A percentile compares a stretch with the other conserved stretches of the same genome.
phyloP scores from a whole-genome alignment of 1,140 invertebrate genomes.

The Drosophila sucinea region DNA sequence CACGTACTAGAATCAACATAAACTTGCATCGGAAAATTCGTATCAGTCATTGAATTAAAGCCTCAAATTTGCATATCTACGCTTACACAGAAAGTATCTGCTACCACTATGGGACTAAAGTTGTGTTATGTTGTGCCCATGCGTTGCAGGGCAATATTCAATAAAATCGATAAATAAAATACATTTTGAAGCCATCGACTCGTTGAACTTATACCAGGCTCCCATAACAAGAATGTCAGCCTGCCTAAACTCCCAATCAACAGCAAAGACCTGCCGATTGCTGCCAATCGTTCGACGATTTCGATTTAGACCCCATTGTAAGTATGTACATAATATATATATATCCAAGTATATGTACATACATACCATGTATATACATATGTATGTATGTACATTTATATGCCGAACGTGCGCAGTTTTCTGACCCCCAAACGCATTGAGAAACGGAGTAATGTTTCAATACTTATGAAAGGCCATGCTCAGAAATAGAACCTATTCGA shows the following conservation, averaged over 20 bases:
- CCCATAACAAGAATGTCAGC: conserved; percentile 44
- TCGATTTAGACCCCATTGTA: conserved; percentile 65
- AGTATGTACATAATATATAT: conserved; percentile 14
- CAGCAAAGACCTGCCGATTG: conserved; percentile 27
- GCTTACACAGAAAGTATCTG: neutral
- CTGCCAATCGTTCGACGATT: conserved; percentile 67
- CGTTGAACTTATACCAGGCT: conserved; percentile 68
- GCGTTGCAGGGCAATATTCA: conserved; percentile 20
- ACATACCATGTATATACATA: neutral
- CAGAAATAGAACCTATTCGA: neutral
- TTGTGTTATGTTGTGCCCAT: neutral
- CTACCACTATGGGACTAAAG: no score
- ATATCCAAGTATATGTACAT: neutral
- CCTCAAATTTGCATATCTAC: neutral
- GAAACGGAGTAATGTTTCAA: conserved; percentile 3
- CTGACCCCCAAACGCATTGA: conserved; percentile 17
- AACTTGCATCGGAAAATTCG: no score
- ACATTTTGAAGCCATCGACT: conserved; percentile 67
- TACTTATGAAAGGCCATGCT: neutral
- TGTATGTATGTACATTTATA: neutral
- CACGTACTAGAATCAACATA: no score
- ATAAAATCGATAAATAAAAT: conserved; percentile 66
- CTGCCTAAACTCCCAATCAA: conserved; percentile 31
- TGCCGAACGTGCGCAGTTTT: conserved; percentile 18
- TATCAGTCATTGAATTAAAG: neutral